Conservation (phyloP, 2,888 invertebrate species). For the Drosophila paranaensis region DNA sequence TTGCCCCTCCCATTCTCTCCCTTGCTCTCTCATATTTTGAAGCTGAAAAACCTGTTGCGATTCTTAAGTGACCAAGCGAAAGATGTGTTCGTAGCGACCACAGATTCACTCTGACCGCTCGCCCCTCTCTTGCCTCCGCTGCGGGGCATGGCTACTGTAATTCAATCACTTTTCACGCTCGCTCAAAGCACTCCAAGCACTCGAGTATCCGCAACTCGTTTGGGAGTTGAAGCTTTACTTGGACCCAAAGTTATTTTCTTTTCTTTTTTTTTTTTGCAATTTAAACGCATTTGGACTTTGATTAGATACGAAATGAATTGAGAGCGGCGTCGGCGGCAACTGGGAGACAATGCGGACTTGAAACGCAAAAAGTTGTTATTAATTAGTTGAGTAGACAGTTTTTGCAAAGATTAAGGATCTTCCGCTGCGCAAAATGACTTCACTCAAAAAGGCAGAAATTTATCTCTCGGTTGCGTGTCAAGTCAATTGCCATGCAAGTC, state of each 20-base stretch:
- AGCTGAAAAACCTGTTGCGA: constrained; percentile 45
- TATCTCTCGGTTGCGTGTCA: constrained; percentile 39
- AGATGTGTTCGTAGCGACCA: constrained; percentile 37
- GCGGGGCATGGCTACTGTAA: constrained; percentile 42
- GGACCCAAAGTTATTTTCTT: constrained; percentile 12
- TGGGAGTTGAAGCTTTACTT: constrained; percentile 28
- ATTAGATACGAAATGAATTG: constrained; percentile 42
- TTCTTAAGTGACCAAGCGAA: constrained; percentile 47
- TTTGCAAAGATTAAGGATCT: constrained; percentile 33
- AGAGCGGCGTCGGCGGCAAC: constrained; percentile 7
- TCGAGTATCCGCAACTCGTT: constrained; percentile 58
- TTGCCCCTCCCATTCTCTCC: background rate
- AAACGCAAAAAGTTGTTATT: constrained; percentile 19
- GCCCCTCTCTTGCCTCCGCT: background rate
- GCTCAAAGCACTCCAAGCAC: constrained; percentile 19
- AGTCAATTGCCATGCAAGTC: constrained; percentile 36
- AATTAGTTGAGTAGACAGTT: constrained; percentile 18
- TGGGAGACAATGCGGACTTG: constrained; percentile 8
- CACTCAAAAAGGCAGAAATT: constrained; percentile 8
- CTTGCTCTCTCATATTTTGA: background rate
- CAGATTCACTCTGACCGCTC: background rate
- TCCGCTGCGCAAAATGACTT: constrained; percentile 21
- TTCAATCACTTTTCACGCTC: constrained; percentile 63
- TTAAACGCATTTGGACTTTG: constrained; percentile 58
- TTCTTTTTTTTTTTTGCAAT: constrained; percentile 28